Evolutionary conservation across 2,888 invertebrate species (phyloP).

Genomic region (Drosophila nr. perissopoda): DNA sequence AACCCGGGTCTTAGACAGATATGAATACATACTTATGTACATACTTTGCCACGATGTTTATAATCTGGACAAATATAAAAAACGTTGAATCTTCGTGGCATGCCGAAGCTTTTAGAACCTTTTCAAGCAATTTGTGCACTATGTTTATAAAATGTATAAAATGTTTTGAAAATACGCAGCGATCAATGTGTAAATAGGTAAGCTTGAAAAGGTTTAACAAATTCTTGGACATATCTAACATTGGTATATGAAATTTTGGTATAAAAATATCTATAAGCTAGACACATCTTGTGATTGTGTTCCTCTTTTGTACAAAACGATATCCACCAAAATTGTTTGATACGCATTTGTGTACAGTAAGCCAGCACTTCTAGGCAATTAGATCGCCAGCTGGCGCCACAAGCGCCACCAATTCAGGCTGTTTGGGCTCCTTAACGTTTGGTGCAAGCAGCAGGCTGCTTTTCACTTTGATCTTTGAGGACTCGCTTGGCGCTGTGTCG

Average conservation of each 20-base stretch:
- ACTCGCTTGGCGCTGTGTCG: conserved; percentile 37
- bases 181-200: conserved; percentile 4
- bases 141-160: neutral
- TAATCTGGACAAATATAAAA: conserved; percentile 6
- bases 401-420: neutral
- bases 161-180: neutral
- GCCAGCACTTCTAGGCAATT: conserved; percentile 21
- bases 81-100: conserved; percentile 27
- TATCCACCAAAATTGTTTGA: conserved; percentile 11
- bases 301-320: conserved; percentile 26
- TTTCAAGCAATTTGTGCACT: conserved; percentile 19
- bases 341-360: neutral
- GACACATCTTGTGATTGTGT: conserved; percentile 36
- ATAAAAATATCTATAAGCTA: conserved; percentile 52
- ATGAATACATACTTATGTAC: conserved; percentile 21
- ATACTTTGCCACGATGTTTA: neutral
- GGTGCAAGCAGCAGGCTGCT: conserved; percentile 76
- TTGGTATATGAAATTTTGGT: conserved; percentile 63
- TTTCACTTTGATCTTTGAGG: conserved; percentile 83
- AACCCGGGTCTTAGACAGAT: conserved; percentile 15
- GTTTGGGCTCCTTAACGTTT: conserved; percentile 15
- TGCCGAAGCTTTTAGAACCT: conserved; percentile 32
- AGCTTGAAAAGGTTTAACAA: conserved; percentile 23
- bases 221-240: conserved; percentile 47
- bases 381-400: conserved; percentile 6